Evolutionary conservation across 2,113 vertebrate genomes (phyloP).

Genomic region (Isichthys henryi): DNA sequence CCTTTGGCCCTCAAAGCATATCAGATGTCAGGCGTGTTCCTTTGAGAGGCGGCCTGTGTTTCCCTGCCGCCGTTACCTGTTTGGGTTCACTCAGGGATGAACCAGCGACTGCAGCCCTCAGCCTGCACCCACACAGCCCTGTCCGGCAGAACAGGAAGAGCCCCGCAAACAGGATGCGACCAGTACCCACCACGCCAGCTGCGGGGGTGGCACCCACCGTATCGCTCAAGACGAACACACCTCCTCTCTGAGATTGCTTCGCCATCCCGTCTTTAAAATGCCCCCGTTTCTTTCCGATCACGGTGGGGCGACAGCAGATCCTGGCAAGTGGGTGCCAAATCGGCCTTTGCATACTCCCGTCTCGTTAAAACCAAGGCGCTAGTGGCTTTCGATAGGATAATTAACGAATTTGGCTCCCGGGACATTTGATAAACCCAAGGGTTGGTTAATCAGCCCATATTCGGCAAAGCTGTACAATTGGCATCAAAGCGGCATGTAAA

Average conservation of each 20-base stretch:
- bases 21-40: background rate
- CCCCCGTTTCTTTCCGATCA: background rate
- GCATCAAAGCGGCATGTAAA: background rate
- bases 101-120: background rate
- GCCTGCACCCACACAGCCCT: background rate
- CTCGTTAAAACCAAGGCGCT: background rate
- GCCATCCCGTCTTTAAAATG: background rate
- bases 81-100: background rate
- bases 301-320: background rate
- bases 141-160: background rate
- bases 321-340: background rate
- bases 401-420: background rate
- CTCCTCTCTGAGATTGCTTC: background rate
- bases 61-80: background rate
- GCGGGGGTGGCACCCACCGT: background rate
- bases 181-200: background rate
- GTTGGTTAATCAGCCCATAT: background rate
- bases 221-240: background rate
- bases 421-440: background rate
- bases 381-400: background rate
- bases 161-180: background rate
- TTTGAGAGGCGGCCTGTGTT: background rate
- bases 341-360: background rate
- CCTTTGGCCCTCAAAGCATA: background rate
- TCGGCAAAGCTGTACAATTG: background rate